These are phyloP conservation scores for Orthonychiurus folsomi DNA, from an alignment of 2,888 invertebrate genomes.

Conservation along the genomic window DNA sequence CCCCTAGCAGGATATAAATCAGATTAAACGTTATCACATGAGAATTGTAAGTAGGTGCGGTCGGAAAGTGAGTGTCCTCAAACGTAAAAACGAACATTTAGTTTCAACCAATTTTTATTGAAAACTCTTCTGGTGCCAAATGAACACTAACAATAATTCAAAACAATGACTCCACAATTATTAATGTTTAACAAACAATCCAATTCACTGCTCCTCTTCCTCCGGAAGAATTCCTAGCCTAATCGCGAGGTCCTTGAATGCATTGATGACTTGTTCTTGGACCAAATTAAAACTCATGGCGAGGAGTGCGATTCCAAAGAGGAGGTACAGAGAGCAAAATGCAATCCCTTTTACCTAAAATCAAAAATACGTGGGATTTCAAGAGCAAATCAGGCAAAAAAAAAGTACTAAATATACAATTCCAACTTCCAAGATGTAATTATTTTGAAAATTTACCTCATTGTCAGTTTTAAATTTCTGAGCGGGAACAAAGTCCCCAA, in stretches of 20 bases:
- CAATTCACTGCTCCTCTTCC: constrained; percentile 48
- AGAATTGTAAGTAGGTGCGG: too few relatives aligned
- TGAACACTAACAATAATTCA: too few relatives aligned
- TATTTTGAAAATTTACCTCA: constrained; percentile 9
- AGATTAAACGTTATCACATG: too few relatives aligned
- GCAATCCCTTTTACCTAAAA: constrained; percentile 54
- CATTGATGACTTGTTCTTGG: constrained; percentile 83
- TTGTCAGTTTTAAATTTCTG: constrained; percentile 12
- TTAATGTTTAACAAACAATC: too few relatives aligned
- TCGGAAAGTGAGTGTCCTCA: too few relatives aligned
- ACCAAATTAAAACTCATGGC: constrained; percentile 97
- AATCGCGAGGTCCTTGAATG: constrained; percentile 75
- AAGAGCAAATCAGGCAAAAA: background rate
- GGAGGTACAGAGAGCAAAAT: constrained; percentile 78
- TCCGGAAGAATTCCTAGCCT: constrained; percentile 80
- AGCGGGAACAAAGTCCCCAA: constrained; percentile 64
- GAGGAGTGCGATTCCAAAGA: constrained; percentile 85
- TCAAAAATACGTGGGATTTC: background rate
- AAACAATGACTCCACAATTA: too few relatives aligned
- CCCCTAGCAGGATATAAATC: too few relatives aligned
- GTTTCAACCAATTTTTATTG: too few relatives aligned
- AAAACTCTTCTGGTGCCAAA: too few relatives aligned
- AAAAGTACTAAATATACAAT: constrained; percentile 44
- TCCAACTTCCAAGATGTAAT: constrained; percentile 10
- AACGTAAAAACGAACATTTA: too few relatives aligned